Evolutionary conservation across 2,888 invertebrate genomes (phyloP).

Genomic region (Acanthosepion esculentum): DNA sequence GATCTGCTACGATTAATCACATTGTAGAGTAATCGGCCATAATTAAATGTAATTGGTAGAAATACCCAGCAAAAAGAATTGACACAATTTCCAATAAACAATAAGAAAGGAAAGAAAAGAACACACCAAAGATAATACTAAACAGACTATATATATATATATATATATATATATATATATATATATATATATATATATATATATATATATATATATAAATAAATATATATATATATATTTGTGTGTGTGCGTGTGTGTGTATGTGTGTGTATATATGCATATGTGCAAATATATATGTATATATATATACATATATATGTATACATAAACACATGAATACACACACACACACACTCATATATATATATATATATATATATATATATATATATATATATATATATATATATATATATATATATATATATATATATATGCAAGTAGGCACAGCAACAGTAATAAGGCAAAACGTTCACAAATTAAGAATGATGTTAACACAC

Average conservation of each 20-base stretch:
- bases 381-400: constrained; percentile 24
- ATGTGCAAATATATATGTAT: not conserved
- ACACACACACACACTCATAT: no score
- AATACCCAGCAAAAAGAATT: no score
- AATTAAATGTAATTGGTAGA: no score
- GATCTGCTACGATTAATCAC: no score
- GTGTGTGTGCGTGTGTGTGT: not conserved
- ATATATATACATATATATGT: not conserved
- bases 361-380: constrained; percentile 34
- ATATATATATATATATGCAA: not conserved
- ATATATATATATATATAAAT: not conserved
- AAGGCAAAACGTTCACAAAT: no score
- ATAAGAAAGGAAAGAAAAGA: no score
- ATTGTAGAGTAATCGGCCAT: no score
- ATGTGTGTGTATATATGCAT: not conserved
- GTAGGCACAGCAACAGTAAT: no score
- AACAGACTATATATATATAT: not conserved
- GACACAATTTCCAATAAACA: no score
- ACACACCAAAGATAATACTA: no score
- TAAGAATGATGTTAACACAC: no score
- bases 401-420: constrained; percentile 33
- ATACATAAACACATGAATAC: no score
- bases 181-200: not conserved
- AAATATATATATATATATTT: not conserved
- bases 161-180: not conserved